Evolutionary conservation across 2,797 vertebrate species (phyloP).

Genomic region (Urophycis tenuis): DNA sequence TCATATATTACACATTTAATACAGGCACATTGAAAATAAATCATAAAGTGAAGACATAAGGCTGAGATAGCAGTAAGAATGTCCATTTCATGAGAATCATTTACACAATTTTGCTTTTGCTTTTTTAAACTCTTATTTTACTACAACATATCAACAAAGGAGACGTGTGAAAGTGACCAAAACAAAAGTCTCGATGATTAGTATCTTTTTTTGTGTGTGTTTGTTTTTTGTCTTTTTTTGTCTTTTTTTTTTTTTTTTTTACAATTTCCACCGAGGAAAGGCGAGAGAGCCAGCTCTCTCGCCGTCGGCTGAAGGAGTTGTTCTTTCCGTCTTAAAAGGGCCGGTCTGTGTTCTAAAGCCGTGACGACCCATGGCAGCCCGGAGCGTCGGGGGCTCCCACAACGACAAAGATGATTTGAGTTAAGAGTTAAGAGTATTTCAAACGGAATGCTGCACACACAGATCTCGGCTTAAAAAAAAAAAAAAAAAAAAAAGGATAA

Average conservation of each 20-base stretch:
- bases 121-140: constrained; percentile 56
- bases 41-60: constrained; percentile 74
- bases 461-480: constrained; percentile 34
- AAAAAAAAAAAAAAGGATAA: constrained; percentile 33
- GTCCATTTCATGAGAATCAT: constrained; percentile 87
- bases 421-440: neutral
- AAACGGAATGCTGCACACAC: constrained; percentile 19
- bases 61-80: constrained; percentile 80
- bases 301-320: constrained; percentile 39
- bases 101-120: constrained; percentile 74
- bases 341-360: constrained; percentile 21
- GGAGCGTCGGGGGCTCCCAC: constrained; percentile 29
- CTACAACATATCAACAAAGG: constrained; percentile 72
- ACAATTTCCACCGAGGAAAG: constrained; percentile 66
- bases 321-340: constrained; percentile 6
- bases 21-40: constrained; percentile 71
- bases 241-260: constrained; percentile 49
- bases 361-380: constrained; percentile 42
- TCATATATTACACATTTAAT: constrained; percentile 84
- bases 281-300: constrained; percentile 98
- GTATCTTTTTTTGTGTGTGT: too few species aligned
- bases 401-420: constrained; percentile 18
- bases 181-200: constrained; percentile 58
- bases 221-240: constrained; percentile 38
- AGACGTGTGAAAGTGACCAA: constrained; percentile 66